Base-by-base conservation (phyloP, 2,113 vertebrate genomes). In the Callipepla squamata region DNA sequence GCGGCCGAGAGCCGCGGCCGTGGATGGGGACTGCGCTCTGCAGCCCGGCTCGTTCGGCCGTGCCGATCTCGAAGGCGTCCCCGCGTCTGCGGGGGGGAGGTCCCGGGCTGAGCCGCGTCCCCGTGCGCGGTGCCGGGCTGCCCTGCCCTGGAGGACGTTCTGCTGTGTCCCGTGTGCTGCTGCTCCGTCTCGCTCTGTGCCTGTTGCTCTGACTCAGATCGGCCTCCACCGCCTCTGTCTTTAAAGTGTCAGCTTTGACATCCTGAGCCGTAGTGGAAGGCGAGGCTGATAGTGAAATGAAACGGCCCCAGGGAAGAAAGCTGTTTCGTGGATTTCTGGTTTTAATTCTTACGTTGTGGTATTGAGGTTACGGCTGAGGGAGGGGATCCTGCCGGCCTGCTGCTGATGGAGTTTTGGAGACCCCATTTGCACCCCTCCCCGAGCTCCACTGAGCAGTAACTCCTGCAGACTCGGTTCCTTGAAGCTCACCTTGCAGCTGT, bases 361-460 rank as follows among this genome's bases (percentile, higher is more conserved):
- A 53, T 72, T 44, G 32, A 45, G 88, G 65, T 68, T 62, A 40
- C 15, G 9, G 8, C 40, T 74, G 75, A 32, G 85, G 38, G 72
- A 45, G 61, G 72, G 51, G 25, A 25, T 85, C 57, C 23, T 59
- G 0, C 42, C 48, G 85, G 5, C 17, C 44, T 7, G 20, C 7
- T n/a, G 8, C 42, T 62, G 62, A 2, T 38, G 59, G 1, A 28
- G 22, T 42, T 81, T 73, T 63, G 62, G 70, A 40, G 62, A 6
- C 2, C 0, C 8, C 3, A 1, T 20, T 0, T 1, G 4, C 30
- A 19, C 14, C 11, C 26, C 38, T 79, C 28, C 6, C 0, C 1
- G 1, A 34, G 28, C 36, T 58, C 26, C 13, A 2, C 30, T 44
- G 69, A 34, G 15, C 23, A 17, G 18, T 21, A 68, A 8, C 42